phyloP scores from a whole-genome alignment of 1,140 invertebrate species.

The Trachymyrmex cornetzi region DNA sequence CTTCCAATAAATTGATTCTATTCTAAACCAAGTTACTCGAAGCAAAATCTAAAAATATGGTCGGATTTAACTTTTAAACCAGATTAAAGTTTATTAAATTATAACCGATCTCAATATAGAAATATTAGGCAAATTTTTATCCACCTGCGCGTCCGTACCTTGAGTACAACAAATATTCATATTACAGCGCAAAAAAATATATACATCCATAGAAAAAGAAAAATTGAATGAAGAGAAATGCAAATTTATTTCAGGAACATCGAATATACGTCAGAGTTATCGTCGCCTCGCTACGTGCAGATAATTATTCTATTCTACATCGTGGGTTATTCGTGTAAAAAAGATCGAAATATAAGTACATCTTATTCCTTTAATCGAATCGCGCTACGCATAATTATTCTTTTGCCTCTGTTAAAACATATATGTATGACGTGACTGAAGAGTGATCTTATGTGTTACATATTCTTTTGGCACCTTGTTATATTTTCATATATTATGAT shows the following conservation, averaged over 20 bases:
- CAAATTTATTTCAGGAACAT: background rate
- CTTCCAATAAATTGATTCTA: conserved; percentile 12
- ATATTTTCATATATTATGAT: conserved; percentile 29
- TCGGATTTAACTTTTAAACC: background rate
- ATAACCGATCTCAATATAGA: background rate
- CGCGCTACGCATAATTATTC: background rate
- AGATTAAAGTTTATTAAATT: background rate
- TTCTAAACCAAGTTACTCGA: conserved; percentile 12
- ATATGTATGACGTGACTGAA: conserved; percentile 9
- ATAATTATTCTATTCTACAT: conserved; percentile 46
- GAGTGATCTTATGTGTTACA: conserved; percentile 47
- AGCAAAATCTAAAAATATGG: background rate
- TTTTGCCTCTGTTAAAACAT: background rate
- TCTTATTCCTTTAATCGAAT: conserved; percentile 14
- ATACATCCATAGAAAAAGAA: background rate
- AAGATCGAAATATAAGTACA: conserved; percentile 15
- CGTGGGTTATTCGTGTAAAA: conserved; percentile 9
- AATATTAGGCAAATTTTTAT: background rate
- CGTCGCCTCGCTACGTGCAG: background rate
- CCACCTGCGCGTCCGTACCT: background rate
- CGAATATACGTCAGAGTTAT: background rate
- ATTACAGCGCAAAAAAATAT: background rate
- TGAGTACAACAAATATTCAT: background rate
- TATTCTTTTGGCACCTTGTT: conserved; percentile 57
- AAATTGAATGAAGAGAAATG: background rate